Conservation (phyloP, 2,113 vertebrate genomes). For the Plecotus auritus region DNA sequence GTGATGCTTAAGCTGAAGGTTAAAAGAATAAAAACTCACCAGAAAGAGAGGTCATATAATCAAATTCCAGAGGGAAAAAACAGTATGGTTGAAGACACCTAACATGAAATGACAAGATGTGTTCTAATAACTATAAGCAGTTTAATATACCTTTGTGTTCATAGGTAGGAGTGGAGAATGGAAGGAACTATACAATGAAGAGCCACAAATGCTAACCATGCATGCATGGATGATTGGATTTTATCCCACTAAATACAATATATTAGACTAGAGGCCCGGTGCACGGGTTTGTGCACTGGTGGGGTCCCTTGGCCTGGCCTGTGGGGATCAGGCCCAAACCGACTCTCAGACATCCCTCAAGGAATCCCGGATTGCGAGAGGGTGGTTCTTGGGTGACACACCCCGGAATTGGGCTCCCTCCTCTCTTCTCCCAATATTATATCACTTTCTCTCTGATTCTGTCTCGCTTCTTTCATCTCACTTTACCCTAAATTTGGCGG, state of each 20-base stretch:
- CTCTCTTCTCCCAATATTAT: background rate
- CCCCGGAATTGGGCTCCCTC: no score
- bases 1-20: background rate
- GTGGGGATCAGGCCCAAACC: no score
- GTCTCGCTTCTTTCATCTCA: background rate
- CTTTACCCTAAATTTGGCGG: constrained; percentile 72
- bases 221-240: no score
- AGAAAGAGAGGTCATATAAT: background rate
- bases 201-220: background rate
- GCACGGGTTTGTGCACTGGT: no score
- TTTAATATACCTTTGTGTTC: background rate
- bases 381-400: no score
- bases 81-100: background rate
- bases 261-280: background rate
- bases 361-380: no score
- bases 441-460: background rate
- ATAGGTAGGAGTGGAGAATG: background rate
- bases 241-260: background rate
- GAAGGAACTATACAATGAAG: background rate
- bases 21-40: background rate
- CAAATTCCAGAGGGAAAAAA: background rate
- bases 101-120: background rate
- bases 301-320: no score
- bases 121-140: background rate
- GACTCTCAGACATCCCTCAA: no score